Conservation (phyloP, 2,797 vertebrate species). For the Clamator glandarius region DNA sequence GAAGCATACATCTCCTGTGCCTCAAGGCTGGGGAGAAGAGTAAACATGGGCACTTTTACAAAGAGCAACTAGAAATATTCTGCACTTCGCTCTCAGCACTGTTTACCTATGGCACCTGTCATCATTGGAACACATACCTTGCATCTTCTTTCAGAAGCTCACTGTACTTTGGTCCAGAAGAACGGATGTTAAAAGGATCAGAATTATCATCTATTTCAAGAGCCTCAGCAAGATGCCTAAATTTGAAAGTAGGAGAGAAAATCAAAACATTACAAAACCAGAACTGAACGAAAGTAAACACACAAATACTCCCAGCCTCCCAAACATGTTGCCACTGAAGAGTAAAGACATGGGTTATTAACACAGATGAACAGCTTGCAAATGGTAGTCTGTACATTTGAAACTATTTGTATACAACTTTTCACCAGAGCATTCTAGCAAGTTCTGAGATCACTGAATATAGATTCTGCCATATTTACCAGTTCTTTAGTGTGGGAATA, state of each 20-base stretch:
- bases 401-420: neutral
- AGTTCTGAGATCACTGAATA: neutral
- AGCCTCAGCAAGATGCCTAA: slow-evolving; percentile 90
- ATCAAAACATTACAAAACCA: neutral
- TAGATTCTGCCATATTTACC: neutral
- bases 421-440: neutral
- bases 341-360: neutral
- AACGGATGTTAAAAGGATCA: slow-evolving; percentile 91
- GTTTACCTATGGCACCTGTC: neutral
- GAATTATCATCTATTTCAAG: slow-evolving; percentile 90
- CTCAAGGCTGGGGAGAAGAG: neutral
- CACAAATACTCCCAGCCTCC: neutral
- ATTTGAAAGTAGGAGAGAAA: neutral
- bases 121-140: slow-evolving; percentile 79
- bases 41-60: neutral
- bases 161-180: slow-evolving; percentile 88
- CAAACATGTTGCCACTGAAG: neutral
- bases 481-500: neutral
- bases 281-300: neutral
- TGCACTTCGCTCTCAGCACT: neutral
- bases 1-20: neutral
- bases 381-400: neutral
- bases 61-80: neutral
- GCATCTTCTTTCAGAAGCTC: slow-evolving; percentile 95
- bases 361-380: neutral